phyloP scores from a whole-genome alignment of 2,113 vertebrate genomes.

The Pituophis catenifer region DNA sequence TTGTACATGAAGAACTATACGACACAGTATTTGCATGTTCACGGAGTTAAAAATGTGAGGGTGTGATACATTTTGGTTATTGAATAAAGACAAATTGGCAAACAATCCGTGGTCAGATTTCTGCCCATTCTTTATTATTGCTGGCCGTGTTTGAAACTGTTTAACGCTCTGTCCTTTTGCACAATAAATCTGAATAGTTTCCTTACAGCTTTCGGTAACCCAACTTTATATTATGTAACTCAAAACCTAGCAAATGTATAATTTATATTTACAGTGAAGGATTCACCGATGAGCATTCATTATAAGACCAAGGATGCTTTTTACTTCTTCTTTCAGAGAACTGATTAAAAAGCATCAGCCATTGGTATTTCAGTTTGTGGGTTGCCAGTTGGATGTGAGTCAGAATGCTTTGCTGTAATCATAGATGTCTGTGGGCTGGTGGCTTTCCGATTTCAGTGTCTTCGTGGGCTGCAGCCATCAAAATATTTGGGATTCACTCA shows the following conservation, averaged over 20 bases:
- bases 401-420: constrained; percentile 24
- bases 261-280: neutral
- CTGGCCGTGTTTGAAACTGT: neutral
- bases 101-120: neutral
- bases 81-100: neutral
- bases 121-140: no score
- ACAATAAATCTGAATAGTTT: neutral
- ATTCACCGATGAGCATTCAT: neutral
- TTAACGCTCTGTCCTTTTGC: neutral
- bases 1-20: neutral
- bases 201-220: neutral
- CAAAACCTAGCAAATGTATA: neutral
- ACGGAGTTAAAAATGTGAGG: neutral
- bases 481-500: constrained; percentile 33
- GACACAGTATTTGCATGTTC: neutral
- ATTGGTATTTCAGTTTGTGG: constrained; percentile 3
- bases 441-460: constrained; percentile 23
- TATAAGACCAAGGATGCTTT: neutral
- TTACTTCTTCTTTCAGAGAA: neutral
- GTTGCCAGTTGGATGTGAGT: neutral
- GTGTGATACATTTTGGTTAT: neutral
- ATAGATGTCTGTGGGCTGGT: constrained; percentile 22
- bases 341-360: neutral
- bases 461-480: constrained; percentile 30
- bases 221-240: neutral